These are phyloP conservation scores for Ceratoteleas bidentatus DNA, from an alignment of 1,140 invertebrate species.

Conservation along the genomic window DNA sequence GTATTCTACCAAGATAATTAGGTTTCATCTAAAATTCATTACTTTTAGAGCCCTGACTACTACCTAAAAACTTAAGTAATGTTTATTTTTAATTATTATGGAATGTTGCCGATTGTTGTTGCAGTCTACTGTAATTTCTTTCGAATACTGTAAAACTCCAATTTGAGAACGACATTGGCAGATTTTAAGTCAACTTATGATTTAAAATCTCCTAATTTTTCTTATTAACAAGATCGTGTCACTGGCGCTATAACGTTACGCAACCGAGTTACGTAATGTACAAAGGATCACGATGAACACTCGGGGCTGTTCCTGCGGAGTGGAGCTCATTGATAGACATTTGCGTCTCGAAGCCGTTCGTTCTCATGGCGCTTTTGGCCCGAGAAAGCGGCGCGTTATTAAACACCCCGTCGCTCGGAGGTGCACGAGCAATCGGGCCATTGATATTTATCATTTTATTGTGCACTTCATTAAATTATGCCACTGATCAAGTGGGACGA, in stretches of 20 bases:
- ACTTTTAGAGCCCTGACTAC: no score
- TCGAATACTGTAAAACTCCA: neutral
- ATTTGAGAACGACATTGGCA: neutral
- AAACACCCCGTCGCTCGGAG: neutral
- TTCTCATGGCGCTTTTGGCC: neutral
- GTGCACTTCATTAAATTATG: neutral
- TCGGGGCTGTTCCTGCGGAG: neutral
- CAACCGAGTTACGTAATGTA: neutral
- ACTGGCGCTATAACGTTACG: neutral
- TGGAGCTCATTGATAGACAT: neutral
- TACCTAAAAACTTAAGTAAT: no score
- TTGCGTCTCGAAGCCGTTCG: neutral
- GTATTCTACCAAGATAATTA: no score
- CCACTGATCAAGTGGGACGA: neutral
- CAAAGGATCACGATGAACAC: slow-evolving; percentile 1
- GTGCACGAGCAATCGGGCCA: neutral
- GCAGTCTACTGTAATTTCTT: no score
- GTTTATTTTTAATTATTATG: no score
- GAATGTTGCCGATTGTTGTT: no score
- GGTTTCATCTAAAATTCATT: no score
- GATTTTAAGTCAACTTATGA: no score
- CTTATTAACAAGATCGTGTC: neutral
- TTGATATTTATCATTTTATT: neutral
- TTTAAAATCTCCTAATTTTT: neutral
- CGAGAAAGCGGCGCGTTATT: neutral